Conservation (phyloP, 2,113 vertebrate species). For the Sebastes fasciatus region DNA sequence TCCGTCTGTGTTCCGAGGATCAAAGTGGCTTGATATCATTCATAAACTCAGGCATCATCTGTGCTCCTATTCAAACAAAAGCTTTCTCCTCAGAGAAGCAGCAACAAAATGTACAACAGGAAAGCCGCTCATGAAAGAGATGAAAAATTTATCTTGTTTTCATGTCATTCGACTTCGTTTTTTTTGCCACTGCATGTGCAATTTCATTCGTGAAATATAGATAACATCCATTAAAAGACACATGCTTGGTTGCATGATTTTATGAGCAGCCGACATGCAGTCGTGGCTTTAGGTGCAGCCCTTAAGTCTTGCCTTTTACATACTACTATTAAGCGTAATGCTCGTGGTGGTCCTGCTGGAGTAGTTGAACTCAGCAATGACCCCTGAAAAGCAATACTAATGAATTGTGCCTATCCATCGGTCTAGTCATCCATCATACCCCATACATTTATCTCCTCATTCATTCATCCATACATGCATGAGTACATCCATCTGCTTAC, state of each 20-base stretch:
- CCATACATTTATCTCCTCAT: conserved; percentile 82
- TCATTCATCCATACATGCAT: conserved; percentile 21
- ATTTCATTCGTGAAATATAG: conserved; percentile 53
- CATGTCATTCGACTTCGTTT: conserved; percentile 44
- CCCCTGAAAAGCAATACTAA: conserved; percentile 31
- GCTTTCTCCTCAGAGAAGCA: conserved; percentile 44
- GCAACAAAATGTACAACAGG: conserved; percentile 38
- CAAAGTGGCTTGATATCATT: conserved; percentile 71
- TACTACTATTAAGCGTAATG: conserved; percentile 7
- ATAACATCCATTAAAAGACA: conserved; percentile 64
- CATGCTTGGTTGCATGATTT: conserved; percentile 38
- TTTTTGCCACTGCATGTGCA: conserved; percentile 33
- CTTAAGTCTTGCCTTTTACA: conserved; percentile 17
- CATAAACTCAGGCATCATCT: conserved; percentile 55
- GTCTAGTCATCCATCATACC: conserved; percentile 19
- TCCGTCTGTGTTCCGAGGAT: conserved; percentile 34
- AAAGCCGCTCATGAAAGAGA: conserved; percentile 38
- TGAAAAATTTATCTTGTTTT: conserved; percentile 65
- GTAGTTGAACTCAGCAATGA: conserved; percentile 33
- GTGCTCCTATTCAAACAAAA: conserved; percentile 62
- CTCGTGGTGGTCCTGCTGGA: conserved; percentile 19
- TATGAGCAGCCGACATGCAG: conserved; percentile 7
- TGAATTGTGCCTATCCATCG: conserved; percentile 36
- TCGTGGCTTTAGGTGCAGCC: not conserved
- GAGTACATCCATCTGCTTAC: conserved; percentile 83